Evolutionary conservation across 2,797 vertebrate species (phyloP).

Genomic region (Tolypeutes matacus): DNA sequence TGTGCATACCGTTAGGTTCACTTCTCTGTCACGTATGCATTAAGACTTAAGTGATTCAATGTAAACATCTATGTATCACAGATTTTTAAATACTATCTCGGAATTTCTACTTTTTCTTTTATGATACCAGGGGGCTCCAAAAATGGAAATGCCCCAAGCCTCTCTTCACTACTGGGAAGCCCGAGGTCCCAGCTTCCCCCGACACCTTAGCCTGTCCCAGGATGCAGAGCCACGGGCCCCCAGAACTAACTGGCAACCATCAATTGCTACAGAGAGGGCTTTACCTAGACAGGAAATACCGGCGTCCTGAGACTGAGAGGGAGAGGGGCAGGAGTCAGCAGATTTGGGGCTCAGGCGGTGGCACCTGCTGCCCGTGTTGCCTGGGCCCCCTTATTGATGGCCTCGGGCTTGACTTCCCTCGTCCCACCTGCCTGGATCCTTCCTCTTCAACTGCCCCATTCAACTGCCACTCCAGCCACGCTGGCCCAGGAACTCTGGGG

Average conservation of each 20-base stretch:
- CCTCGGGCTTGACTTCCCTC: not conserved
- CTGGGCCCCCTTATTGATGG: not conserved
- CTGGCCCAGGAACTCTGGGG: conserved; percentile 64
- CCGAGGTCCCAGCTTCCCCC: not conserved
- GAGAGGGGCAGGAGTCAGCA: not conserved
- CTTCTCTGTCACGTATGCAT: not conserved
- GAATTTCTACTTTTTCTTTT: not conserved
- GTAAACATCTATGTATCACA: not conserved
- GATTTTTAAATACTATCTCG: not conserved
- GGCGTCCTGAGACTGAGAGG: accelerated
- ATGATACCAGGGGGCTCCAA: not conserved
- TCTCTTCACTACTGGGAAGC: not conserved
- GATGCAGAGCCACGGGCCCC: not conserved
- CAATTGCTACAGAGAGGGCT: not conserved
- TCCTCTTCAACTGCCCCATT: conserved; percentile 74
- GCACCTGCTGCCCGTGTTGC: too few relatives aligned
- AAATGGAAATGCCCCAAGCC: not conserved
- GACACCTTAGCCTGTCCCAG: not conserved
- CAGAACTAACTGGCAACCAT: accelerated
- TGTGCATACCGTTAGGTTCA: not conserved
- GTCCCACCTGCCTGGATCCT: not conserved
- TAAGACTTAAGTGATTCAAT: not conserved
- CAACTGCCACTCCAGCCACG: conserved; percentile 65
- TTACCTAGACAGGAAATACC: not conserved
- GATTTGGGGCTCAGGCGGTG: accelerated